A percentile compares a stretch with the other conserved stretches of the same genome.
phyloP scores from a whole-genome alignment of 37 sponge, comb jelly and placozoan species.

The Haliclona indistincta region DNA sequence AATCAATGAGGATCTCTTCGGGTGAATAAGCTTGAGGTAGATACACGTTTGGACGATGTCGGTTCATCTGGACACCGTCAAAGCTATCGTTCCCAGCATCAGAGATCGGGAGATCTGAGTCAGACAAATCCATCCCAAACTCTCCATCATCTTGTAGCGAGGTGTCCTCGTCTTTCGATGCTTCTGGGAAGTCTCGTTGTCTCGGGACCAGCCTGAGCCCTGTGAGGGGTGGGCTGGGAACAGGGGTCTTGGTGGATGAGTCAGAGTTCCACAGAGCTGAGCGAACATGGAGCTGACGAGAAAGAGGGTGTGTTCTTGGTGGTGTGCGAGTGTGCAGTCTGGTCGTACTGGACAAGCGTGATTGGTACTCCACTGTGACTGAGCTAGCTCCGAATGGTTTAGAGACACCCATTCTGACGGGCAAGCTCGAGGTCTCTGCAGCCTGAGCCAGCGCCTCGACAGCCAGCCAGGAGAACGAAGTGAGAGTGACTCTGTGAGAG shows the following conservation, averaged over 20 bases:
- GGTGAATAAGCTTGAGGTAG: not conserved
- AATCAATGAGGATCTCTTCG: not conserved
- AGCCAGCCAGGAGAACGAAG: constrained; percentile 60
- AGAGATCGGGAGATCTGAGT: not conserved
- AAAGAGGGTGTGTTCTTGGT: not conserved
- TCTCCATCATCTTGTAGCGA: not conserved
- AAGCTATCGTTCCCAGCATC: constrained; percentile 1
- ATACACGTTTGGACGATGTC: not conserved
- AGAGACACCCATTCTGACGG: constrained; percentile 62
- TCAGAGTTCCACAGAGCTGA: constrained; percentile 8
- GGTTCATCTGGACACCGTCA: not conserved
- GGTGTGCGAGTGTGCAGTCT: not conserved
- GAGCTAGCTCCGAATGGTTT: constrained; percentile 77
- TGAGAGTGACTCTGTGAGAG: constrained; percentile 37
- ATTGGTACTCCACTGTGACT: constrained; percentile 59
- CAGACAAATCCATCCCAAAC: constrained; percentile 11
- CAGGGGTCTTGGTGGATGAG: not conserved
- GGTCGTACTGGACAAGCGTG: not conserved
- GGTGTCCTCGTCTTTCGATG: not conserved
- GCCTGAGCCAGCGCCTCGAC: constrained; percentile 49
- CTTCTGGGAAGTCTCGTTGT: not conserved
- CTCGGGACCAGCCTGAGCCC: not conserved
- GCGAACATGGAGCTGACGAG: constrained; percentile 37
- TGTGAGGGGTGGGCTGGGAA: not conserved
- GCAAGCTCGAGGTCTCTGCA: constrained; percentile 48